phyloP scores from a whole-genome alignment of 2,797 vertebrate species.

The Gephyroberyx darwinii region DNA sequence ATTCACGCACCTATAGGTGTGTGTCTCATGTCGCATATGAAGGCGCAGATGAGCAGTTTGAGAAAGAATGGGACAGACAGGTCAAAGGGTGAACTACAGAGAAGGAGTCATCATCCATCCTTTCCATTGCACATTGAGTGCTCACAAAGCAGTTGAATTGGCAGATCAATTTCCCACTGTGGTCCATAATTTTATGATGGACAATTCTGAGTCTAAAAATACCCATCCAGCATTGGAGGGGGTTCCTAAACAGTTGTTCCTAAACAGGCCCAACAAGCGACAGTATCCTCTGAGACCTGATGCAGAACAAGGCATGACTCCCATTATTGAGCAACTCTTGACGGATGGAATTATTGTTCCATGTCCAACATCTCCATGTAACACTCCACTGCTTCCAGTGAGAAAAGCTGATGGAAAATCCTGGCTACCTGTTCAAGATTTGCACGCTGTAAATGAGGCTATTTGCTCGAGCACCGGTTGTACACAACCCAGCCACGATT shows the following conservation, averaged over 20 bases:
- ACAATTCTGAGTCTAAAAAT: no score
- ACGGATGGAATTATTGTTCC: background rate
- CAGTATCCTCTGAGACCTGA: constrained; percentile 1
- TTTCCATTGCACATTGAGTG: no score
- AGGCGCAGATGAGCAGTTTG: background rate
- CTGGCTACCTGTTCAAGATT: background rate
- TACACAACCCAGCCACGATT: background rate
- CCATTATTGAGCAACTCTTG: background rate
- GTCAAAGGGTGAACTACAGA: no score
- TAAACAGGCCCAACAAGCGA: background rate
- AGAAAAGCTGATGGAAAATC: background rate
- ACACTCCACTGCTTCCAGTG: background rate
- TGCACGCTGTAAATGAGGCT: background rate
- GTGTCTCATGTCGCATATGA: background rate
- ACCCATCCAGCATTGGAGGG: no score
- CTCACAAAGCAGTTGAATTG: no score
- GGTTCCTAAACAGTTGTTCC: background rate
- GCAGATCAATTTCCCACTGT: no score
- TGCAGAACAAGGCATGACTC: background rate
- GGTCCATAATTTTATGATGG: no score
- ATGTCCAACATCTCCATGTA: background rate
- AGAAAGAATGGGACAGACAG: background rate
- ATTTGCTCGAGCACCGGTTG: background rate
- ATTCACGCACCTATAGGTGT: background rate
- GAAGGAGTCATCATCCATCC: no score